A percentile compares a stretch with the other conserved stretches of the same genome.
Evolutionary conservation across 2,888 invertebrate species (phyloP).

Genomic region (Cataglyphis rosenhaueri): DNA sequence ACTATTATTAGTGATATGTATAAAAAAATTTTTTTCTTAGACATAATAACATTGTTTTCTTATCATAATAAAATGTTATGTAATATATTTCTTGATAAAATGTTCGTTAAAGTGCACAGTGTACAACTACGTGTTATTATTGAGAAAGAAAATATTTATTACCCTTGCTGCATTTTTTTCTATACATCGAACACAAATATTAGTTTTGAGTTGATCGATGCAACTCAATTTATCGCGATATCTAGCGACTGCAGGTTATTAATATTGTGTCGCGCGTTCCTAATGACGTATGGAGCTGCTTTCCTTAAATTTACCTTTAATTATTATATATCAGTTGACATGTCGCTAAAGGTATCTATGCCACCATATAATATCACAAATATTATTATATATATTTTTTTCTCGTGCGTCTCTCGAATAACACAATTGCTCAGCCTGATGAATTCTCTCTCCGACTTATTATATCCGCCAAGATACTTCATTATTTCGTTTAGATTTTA

Average conservation of each 20-base stretch:
- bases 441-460: not conserved
- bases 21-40: not conserved
- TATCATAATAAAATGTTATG: not conserved
- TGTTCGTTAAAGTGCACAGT: not conserved
- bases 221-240: slow-evolving; percentile 24
- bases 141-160: slow-evolving; percentile 1
- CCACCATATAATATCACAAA: not conserved
- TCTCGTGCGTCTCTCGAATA: not conserved
- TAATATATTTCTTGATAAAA: not conserved
- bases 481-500: slow-evolving; percentile 12
- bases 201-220: slow-evolving; percentile 34
- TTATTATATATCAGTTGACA: not conserved
- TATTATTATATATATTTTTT: not conserved
- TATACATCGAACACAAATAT: slow-evolving; percentile 1
- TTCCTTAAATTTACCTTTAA: slow-evolving; percentile 38
- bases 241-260: slow-evolving; percentile 14
- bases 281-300: not conserved
- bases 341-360: not conserved
- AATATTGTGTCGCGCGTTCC: slow-evolving; percentile 11
- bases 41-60: not conserved
- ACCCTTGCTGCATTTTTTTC: not conserved
- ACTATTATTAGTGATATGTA: not conserved
- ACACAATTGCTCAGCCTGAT: not conserved
- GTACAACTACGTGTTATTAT: not conserved
- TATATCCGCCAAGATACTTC: not conserved